Base-by-base conservation (phyloP, 2,113 vertebrate species). In the Rhizomys pruinosus region DNA sequence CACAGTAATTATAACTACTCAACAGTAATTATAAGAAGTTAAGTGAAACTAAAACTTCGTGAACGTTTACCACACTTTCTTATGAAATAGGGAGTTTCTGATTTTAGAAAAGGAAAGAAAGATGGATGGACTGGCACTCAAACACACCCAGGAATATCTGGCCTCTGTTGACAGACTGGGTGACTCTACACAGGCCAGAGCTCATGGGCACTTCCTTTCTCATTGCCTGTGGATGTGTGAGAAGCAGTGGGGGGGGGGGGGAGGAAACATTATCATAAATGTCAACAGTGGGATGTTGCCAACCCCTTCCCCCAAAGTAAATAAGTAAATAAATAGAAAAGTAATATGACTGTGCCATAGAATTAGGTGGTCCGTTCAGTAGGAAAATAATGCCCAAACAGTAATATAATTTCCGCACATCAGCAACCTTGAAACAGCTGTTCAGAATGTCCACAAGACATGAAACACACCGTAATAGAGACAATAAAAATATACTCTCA, bases 121-220 rank as follows among this genome's bases (percentile, higher is more conserved):
- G 59, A 22, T 4, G 17, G 59, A 61, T 61, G 59, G 59, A 4
- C 59, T 61, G 59, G 59, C 13, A 4, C 20, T 22, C 13, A 61
- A 61, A 22, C 59, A 61, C 59, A 16, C 13, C 59, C 20, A 61
- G 15, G 59, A 22, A 15, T 61, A 16, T 61, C 59, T 61, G 16
- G 15, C 59, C 59, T 61, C 59, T 22, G 16, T 61, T 61, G 47
- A 52, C 47, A 52, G 47, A 52, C 47, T 52, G 6, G 47, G 47
- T 52, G 6, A 7, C 47, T 52, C 47, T 61, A 22, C 20, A 1
- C 84, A 22, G 52, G 23, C 29, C 72, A 9, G 7, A 25, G 12
- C 44, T 5, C 32, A 27, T 22, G 47, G 6, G 42, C 5, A 0
- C 0, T 0, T 5, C 23, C 52, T 5, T 3, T 61, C 32, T 55